Base-by-base conservation (phyloP, 92 coral and sea anemone genomes). In the Chrysogorgia sp. region DNA sequence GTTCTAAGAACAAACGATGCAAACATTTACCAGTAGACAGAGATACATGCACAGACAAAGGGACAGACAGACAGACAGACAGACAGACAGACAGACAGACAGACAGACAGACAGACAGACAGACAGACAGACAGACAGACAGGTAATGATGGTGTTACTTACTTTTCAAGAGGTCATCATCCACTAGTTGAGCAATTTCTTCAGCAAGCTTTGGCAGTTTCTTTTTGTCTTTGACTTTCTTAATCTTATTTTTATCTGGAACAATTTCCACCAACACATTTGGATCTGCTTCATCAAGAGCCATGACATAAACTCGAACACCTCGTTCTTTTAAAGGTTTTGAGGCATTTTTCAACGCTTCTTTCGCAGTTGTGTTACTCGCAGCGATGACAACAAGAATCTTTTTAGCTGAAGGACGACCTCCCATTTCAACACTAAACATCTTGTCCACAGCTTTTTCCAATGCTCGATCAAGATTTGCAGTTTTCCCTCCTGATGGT, bases 331-430 rank as follows among this genome's bases (percentile, higher is more conserved):
- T 89, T 40, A 94, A 76, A 0, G 88, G 86, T 65, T 79, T 74
- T 17, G 86, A 81, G 28, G 91, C 72, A 40, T 85, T 75, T 48
- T 82, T 75, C 3, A 90, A 71, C 58, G 55, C 89, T 57, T 85
- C 88, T 19, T 63, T 66, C 33, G 66, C 79, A 61, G 62, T 89
- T 90, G 79, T 72, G 66, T 72, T 72, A 52, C 79, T 72, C 34
- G 79, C 79, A 76, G 89, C 88, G 33, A 90, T 82, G 7, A 90
- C 85, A 53, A 88, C 92, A 24, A 90, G 80, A 62, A 82, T 90
- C 88, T 90, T 71, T 52, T 58, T 45, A 19, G 78, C 78, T 12
- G 61, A 58, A 1, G 78, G 65, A 2, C 78, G 78, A 55, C 78
- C 78, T 25, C 78, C 78, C 25, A 32, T 2, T 26, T 45, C 19